Evolutionary conservation across 2,797 vertebrate species (phyloP), one percentile per base, ranked within the genome.

Genomic region (Sebastolobus alascanus): DNA sequence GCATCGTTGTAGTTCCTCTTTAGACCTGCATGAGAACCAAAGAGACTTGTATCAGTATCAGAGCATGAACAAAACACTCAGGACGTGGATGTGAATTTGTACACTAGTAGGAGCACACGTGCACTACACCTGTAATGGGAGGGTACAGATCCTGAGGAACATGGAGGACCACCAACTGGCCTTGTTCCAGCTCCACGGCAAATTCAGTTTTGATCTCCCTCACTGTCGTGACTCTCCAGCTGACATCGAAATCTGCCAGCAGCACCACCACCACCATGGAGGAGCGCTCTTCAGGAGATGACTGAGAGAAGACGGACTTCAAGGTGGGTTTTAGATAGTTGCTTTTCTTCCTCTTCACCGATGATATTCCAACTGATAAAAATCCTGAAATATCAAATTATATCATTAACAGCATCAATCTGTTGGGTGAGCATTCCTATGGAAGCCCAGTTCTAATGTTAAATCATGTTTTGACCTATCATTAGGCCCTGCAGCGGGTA

Each of bases 231-330:
- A 1, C 0, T 0, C 96, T 96, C 97, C 97, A 96, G 0, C 0
- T 2, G 0, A 72, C 55, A 38, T 97, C 92, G 0, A 94, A 80
- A 8, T 96, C 96, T 0, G 97, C 96, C 3, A 99, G 92, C 78
- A 97, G 95, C 40, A 97, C 95, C 8, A 98, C 95, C 22, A 98
- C 96, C 81, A 98, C 93, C 88, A 97, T 93, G 22, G 93, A 91
- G 11, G 87, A 88, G 75, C 94, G 93, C 88, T 98, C 97, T 0
- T 89, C 84, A n/a, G 90, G 69, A 0, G 96, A 96, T 0, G 96
- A 96, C 83, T 96, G 94, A 1, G 66, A 86, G 92, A 97, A 98
- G 70, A 98, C 86, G 5, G 97, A 97, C 31, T 78, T 73, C 29
- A 98, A 86, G 0, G 97, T 98, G 64, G 91, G 43, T 0, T 89